A percentile compares a stretch with the other conserved stretches of the same genome.
These are phyloP conservation scores for Patella vulgata DNA, from an alignment of 1,140 invertebrate species.

Conservation along the genomic window DNA sequence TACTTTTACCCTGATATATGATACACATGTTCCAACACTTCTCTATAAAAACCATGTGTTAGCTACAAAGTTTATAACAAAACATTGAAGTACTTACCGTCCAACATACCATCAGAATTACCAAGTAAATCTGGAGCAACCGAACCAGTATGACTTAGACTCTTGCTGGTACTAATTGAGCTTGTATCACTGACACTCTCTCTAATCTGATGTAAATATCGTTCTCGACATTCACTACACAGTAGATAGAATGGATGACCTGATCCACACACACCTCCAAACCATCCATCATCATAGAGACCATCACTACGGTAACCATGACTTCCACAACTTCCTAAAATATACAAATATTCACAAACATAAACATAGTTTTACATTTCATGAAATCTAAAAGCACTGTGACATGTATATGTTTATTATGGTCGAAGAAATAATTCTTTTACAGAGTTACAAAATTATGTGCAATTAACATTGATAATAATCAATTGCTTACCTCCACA, in stretches of 20 bases:
- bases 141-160: background rate
- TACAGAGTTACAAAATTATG: no score
- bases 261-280: conserved; percentile 58
- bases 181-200: conserved; percentile 4
- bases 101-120: conserved; percentile 17
- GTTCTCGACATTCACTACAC: conserved; percentile 69
- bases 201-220: conserved; percentile 56
- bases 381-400: no score
- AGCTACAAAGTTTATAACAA: no score
- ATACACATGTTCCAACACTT: no score
- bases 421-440: background rate
- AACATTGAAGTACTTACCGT: conserved; percentile 12
- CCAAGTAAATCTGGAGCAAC: conserved; percentile 45
- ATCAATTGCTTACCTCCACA: conserved; percentile 55
- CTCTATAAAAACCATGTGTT: no score
- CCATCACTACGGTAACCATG: conserved; percentile 59
- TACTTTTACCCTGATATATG: no score
- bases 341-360: background rate
- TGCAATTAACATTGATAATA: no score
- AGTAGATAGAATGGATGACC: conserved; percentile 67
- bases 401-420: no score
- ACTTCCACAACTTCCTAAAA: conserved; percentile 50
- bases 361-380: no score
- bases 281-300: conserved; percentile 52
- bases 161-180: background rate